Evolutionary conservation across 92 coral and sea anemone genomes (phyloP).

Genomic region (Palythoa grandis): DNA sequence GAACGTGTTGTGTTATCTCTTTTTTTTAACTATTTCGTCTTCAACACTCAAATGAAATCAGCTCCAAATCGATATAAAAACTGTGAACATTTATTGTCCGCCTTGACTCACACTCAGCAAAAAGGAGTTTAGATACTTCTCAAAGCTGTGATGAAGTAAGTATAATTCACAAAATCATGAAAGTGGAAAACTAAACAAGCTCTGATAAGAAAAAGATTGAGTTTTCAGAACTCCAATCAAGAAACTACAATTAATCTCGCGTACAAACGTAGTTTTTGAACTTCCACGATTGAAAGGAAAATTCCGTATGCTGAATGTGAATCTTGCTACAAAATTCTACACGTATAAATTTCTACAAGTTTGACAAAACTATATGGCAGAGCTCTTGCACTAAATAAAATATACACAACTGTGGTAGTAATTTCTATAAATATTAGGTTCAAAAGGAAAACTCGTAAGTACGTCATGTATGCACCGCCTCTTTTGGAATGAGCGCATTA

Average conservation of each 20-base stretch:
- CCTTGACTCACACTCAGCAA: not conserved
- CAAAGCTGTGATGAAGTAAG: not conserved
- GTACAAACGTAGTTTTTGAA: not conserved
- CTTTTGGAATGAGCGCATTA: slow-evolving; percentile 61
- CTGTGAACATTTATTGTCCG: too few species aligned
- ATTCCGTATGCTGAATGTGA: not conserved
- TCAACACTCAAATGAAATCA: not conserved
- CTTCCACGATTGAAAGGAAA: not conserved
- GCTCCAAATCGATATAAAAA: not conserved
- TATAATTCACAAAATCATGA: not conserved
- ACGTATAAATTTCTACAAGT: not conserved
- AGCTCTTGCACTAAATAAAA: slow-evolving; percentile 34
- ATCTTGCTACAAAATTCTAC: not conserved
- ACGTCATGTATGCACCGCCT: slow-evolving; percentile 68
- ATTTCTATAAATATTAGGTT: too few species aligned
- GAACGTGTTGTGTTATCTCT: too few species aligned
- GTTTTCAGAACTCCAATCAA: not conserved
- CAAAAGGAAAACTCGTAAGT: not conserved
- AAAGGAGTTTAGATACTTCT: not conserved
- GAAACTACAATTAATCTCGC: not conserved
- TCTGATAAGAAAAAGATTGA: not conserved
- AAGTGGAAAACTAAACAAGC: not conserved
- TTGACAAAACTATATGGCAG: slow-evolving; percentile 26
- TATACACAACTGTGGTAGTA: not conserved
- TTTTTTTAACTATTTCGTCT: not conserved